Base-by-base conservation (phyloP, 2,113 vertebrate species). In the Gallinago jamesoni region DNA sequence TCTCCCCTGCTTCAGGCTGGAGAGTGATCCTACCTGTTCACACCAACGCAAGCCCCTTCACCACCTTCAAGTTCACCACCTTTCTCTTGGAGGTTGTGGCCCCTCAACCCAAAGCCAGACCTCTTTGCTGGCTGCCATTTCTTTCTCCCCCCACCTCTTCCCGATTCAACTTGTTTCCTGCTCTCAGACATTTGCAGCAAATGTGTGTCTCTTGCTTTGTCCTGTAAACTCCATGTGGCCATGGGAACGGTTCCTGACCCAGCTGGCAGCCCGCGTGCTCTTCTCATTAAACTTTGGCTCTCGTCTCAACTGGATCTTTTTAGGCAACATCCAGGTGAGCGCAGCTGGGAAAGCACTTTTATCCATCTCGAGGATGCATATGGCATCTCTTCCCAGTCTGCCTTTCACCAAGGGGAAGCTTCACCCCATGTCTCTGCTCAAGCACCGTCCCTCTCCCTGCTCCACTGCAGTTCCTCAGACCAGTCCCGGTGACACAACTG, bases 331-430 rank as follows among this genome's bases (percentile, higher is more conserved):
- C 89, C 96, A 97, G 97, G 97, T 97, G 91, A 97, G 53, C 66
- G 85, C 92, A 96, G 93, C 87, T 97, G 97, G 92, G 79, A 97
- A 96, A 96, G 64, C 74, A 81, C 47, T 97, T 96, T 84, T 39
- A 24, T 66, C 80, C 22, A 4, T 69, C 62, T 90, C 10, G 3
- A 75, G 48, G 82, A 85, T 72, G 60, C 52, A 45, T 41, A 48
- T 1, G 1, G 41, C 80, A 59, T 69, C 15, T 14, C 33, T 96
- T 73, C 59, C 66, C 78, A 85, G 74, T 3, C 62, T 87, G 57
- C 33, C 47, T 55, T 90, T 86, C 2, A 0, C 16, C 0, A 0
- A 8, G 11, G 10, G 27, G 10, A 80, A 63, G 23, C 4, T 91
- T 76, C 0, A 0, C 45, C 41, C 73, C 76, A 22, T 12, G n/a